These are phyloP conservation scores for Micropoecilia bifurca DNA, from an alignment of 2,797 vertebrate species.

Conservation along the genomic window DNA sequence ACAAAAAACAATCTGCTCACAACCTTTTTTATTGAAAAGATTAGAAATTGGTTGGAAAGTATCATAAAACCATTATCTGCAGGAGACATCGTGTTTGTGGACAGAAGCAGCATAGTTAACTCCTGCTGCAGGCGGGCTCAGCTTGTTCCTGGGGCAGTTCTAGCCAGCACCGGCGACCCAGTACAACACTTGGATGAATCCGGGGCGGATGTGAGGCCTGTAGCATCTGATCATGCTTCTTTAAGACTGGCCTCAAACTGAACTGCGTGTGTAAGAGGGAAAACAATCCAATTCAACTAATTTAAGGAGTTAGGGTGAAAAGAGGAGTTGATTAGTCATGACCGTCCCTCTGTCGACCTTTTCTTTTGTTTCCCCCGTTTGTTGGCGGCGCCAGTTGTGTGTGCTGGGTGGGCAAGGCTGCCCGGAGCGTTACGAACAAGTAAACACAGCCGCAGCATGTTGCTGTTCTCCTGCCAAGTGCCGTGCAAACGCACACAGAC, in stretches of 20 bases:
- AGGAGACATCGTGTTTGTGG: constrained; percentile 31
- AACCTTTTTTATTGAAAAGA: neutral
- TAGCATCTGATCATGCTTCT: constrained; percentile 21
- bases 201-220: constrained; percentile 39
- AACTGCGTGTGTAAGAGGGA: constrained; percentile 14
- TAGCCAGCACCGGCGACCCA: constrained; percentile 45
- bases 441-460: constrained; percentile 65
- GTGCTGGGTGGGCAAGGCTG: constrained; percentile 51
- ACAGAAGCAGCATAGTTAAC: constrained; percentile 36
- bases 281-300: constrained; percentile 22
- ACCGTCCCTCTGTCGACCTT: constrained; percentile 29
- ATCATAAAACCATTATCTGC: neutral
- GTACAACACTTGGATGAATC: constrained; percentile 54
- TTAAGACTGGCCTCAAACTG: constrained; percentile 7
- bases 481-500: constrained; percentile 40
- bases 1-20: neutral
- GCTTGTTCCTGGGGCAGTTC: constrained; percentile 56
- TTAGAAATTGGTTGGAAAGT: neutral
- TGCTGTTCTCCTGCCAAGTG: constrained; percentile 62
- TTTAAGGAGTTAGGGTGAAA: neutral
- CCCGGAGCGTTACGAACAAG: constrained; percentile 57
- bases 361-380: constrained; percentile 23
- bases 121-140: constrained; percentile 42
- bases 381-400: constrained; percentile 52
- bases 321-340: constrained; percentile 39